A percentile compares a stretch with the other conserved stretches of the same genome.
phyloP scores from a whole-genome alignment of 2,797 vertebrate species.

The Cirrhinus molitorella region DNA sequence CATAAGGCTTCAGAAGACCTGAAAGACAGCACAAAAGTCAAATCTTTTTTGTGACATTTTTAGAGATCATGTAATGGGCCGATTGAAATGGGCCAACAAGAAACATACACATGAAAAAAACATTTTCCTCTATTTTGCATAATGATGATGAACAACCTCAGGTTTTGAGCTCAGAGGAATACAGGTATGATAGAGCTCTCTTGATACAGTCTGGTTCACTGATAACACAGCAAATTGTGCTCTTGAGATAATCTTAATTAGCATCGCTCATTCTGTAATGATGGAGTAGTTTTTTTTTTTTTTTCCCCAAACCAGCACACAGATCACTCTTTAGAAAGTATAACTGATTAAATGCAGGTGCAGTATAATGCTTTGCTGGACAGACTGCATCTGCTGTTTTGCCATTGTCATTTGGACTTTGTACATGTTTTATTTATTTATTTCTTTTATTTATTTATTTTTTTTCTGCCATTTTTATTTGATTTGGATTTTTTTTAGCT shows the following conservation, averaged over 20 bases:
- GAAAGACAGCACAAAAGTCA: neutral
- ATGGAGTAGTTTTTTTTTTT: neutral
- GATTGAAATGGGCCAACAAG: neutral
- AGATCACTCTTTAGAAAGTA: neutral
- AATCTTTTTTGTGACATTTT: neutral
- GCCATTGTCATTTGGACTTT: neutral
- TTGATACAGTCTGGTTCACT: neutral
- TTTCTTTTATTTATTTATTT: too few relatives aligned
- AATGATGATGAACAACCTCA: neutral
- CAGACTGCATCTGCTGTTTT: neutral
- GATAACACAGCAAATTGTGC: neutral
- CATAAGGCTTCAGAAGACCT: neutral
- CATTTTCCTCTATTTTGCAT: neutral
- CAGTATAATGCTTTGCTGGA: neutral
- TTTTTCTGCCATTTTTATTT: too few relatives aligned
- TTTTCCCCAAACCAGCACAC: neutral
- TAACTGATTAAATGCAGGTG: neutral
- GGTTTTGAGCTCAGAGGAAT: neutral
- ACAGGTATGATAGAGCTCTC: neutral
- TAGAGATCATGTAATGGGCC: neutral
- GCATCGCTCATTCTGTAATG: neutral
- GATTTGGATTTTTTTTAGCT: neutral
- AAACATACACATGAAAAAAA: neutral
- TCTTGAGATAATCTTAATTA: conserved; percentile 10
- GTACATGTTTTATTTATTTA: neutral